These are phyloP conservation scores for Chrysotoxum bicinctum DNA, from an alignment of 2,888 invertebrate species.

Conservation along the genomic window DNA sequence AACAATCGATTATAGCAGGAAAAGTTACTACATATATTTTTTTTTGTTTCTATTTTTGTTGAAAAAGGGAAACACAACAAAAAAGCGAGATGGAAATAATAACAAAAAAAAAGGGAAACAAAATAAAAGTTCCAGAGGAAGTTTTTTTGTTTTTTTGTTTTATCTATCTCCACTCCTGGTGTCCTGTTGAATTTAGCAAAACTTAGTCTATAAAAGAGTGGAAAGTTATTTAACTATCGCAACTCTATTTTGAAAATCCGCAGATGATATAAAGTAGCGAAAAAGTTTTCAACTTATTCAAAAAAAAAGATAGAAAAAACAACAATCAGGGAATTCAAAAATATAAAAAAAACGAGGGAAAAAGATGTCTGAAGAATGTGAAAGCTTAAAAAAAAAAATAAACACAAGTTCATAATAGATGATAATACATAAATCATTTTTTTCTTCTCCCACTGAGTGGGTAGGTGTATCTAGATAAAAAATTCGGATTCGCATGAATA, in stretches of 20 bases:
- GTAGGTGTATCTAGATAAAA: slow-evolving; percentile 7
- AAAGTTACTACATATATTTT: not conserved
- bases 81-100: slow-evolving; percentile 4
- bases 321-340: slow-evolving; percentile 47
- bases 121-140: slow-evolving; percentile 56
- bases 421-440: slow-evolving; percentile 67
- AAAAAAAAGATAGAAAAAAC: slow-evolving; percentile 34
- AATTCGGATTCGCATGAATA: slow-evolving; percentile 23
- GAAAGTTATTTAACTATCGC: slow-evolving; percentile 73
- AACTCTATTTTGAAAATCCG: slow-evolving; percentile 72
- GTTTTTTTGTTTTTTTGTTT: slow-evolving; percentile 59
- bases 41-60: slow-evolving; percentile 13
- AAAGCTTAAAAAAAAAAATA: slow-evolving; percentile 41
- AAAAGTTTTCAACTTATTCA: slow-evolving; percentile 64
- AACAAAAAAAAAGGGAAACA: slow-evolving; percentile 43
- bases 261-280: slow-evolving; percentile 72
- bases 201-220: slow-evolving; percentile 70
- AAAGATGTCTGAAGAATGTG: slow-evolving; percentile 46
- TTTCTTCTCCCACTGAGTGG: not conserved
- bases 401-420: slow-evolving; percentile 59
- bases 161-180: slow-evolving; percentile 50
- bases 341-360: slow-evolving; percentile 22
- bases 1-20: slow-evolving; percentile 68
- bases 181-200: slow-evolving; percentile 70
- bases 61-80: slow-evolving; percentile 9